Evolutionary conservation across 2,797 vertebrate genomes (phyloP).

Genomic region (Todus mexicanus): DNA sequence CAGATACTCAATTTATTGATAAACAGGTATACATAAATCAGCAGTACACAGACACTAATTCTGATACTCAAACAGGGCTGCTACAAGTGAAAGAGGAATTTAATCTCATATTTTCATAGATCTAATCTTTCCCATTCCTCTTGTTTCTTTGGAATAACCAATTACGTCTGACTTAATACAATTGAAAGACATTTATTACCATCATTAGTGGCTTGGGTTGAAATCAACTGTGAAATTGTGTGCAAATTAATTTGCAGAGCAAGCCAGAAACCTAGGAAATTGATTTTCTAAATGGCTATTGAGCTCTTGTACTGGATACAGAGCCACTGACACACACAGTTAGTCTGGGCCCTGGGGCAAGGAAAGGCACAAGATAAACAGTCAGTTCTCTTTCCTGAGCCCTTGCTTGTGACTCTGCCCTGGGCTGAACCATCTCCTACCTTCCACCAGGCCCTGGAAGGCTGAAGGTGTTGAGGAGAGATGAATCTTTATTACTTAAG

Average conservation of each 20-base stretch:
- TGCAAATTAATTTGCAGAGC: neutral
- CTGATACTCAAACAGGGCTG: neutral
- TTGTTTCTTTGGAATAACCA: neutral
- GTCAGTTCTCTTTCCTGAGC: neutral
- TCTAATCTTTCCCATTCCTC: neutral
- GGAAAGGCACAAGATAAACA: neutral
- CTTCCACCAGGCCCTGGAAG: rapidly evolving
- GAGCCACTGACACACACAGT: rapidly evolving
- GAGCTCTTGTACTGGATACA: neutral
- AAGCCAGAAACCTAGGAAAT: neutral
- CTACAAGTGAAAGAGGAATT: neutral
- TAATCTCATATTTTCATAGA: neutral
- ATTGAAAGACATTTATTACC: neutral
- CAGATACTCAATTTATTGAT: neutral
- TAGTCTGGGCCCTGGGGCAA: neutral
- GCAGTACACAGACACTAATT: neutral
- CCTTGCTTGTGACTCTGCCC: neutral
- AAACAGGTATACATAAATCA: neutral
- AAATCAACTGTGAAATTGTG: slow-evolving; percentile 10
- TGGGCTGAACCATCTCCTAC: neutral
- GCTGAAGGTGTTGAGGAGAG: neutral
- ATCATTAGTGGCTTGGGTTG: neutral
- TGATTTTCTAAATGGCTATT: neutral
- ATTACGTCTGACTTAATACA: neutral
- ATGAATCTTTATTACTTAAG: neutral